phyloP scores from a whole-genome alignment of 2,113 vertebrate genomes.

The Jaculus jaculus region DNA sequence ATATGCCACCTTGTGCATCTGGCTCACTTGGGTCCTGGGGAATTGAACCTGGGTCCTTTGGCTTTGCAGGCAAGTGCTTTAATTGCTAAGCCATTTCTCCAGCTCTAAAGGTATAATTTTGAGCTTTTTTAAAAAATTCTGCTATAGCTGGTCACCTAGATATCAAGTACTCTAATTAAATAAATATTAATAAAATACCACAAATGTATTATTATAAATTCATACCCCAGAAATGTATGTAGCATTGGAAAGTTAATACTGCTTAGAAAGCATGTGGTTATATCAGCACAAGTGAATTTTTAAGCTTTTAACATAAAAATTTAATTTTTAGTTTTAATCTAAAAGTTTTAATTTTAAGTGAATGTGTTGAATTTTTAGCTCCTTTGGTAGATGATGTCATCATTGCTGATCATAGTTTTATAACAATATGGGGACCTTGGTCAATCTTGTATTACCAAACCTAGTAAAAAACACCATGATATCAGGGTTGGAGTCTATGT shows the following conservation, averaged over 20 bases:
- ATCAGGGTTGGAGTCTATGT: constrained; percentile 46
- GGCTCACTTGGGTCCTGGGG: too few relatives aligned
- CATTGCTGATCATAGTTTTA: constrained; percentile 78
- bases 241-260: constrained; percentile 57
- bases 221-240: constrained; percentile 45
- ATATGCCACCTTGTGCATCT: too few relatives aligned
- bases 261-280: constrained; percentile 60
- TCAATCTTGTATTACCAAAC: constrained; percentile 63
- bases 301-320: constrained; percentile 67
- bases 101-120: not conserved
- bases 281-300: constrained; percentile 69
- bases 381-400: constrained; percentile 81
- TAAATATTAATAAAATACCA: constrained; percentile 55
- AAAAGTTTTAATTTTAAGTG: constrained; percentile 35
- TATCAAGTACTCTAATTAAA: constrained; percentile 56
- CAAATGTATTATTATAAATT: constrained; percentile 72
- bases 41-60: too few relatives aligned
- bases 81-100: too few relatives aligned
- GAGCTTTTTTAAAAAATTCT: not conserved
- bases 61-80: too few relatives aligned
- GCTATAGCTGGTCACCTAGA: not conserved
- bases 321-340: too few relatives aligned
- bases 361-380: constrained; percentile 76
- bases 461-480: constrained; percentile 57
- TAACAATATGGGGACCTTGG: constrained; percentile 77